These are phyloP conservation scores for Uropsilus gracilis DNA, from an alignment of 2,113 vertebrate species.

Conservation along the genomic window DNA sequence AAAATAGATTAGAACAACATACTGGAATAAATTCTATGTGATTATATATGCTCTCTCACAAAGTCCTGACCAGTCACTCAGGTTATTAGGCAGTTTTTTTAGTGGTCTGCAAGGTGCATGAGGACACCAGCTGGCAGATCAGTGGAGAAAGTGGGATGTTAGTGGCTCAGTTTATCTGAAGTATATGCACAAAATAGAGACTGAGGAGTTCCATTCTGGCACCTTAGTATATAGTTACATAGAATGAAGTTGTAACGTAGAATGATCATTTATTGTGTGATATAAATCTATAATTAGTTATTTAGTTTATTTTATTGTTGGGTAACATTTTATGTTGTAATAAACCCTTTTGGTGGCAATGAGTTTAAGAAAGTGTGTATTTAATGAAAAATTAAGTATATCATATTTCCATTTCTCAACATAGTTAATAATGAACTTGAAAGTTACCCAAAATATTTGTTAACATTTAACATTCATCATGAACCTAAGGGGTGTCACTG, in stretches of 20 bases:
- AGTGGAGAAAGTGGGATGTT: not conserved
- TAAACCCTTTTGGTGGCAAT: not conserved
- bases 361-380: not conserved
- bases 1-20: not conserved
- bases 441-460: not conserved
- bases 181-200: not conserved
- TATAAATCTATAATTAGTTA: not conserved
- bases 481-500: not conserved
- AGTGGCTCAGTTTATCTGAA: not conserved
- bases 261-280: not conserved
- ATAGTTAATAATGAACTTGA: not conserved
- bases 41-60: too few relatives aligned
- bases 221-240: not conserved
- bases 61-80: not conserved
- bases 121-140: not conserved
- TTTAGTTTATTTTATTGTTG: not conserved
- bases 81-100: not conserved
- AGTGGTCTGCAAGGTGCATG: not conserved
- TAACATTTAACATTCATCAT: not conserved
- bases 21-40: not conserved
- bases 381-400: not conserved
- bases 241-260: too few relatives aligned
- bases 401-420: not conserved
- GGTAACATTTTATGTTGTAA: not conserved
- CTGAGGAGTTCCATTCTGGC: not conserved